phyloP scores from a whole-genome alignment of 2,113 vertebrate species.

The Octodon degus region DNA sequence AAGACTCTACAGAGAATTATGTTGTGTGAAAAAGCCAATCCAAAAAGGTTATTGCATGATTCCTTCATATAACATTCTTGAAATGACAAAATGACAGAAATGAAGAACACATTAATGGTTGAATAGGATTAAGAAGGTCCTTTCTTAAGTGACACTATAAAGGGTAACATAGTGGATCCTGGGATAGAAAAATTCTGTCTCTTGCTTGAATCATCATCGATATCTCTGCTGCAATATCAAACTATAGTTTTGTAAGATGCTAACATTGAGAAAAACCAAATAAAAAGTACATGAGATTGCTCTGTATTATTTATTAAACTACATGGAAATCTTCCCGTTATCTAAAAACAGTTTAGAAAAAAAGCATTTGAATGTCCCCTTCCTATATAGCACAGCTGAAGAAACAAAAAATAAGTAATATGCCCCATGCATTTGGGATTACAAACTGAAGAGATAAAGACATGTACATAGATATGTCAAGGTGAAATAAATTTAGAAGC shows the following conservation, averaged over 20 bases:
- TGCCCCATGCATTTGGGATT: not conserved
- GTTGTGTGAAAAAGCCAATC: not conserved
- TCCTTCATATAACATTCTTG: not conserved
- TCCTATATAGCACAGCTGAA: not conserved
- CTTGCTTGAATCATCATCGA: not conserved
- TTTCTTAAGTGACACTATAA: not conserved
- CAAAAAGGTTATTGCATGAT: not conserved
- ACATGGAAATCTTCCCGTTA: not conserved
- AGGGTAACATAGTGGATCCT: not conserved
- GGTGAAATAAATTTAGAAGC: not conserved
- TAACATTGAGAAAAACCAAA: not conserved
- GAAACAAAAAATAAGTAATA: constrained; percentile 11
- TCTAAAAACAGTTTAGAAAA: constrained; percentile 13
- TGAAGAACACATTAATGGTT: not conserved
- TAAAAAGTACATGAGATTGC: not conserved
- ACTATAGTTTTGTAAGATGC: not conserved
- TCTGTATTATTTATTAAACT: not conserved
- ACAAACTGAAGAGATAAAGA: constrained; percentile 37
- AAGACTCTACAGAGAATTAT: not conserved
- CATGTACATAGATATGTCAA: constrained; percentile 19
- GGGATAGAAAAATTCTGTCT: not conserved
- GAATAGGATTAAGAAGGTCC: not conserved
- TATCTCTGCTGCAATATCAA: not conserved
- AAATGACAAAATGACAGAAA: constrained; percentile 33
- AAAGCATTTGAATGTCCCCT: not conserved